Evolutionary conservation across 92 coral and sea anemone species (phyloP), one percentile per base, ranked within the genome.

Genomic region (Blastomussa wellsi): DNA sequence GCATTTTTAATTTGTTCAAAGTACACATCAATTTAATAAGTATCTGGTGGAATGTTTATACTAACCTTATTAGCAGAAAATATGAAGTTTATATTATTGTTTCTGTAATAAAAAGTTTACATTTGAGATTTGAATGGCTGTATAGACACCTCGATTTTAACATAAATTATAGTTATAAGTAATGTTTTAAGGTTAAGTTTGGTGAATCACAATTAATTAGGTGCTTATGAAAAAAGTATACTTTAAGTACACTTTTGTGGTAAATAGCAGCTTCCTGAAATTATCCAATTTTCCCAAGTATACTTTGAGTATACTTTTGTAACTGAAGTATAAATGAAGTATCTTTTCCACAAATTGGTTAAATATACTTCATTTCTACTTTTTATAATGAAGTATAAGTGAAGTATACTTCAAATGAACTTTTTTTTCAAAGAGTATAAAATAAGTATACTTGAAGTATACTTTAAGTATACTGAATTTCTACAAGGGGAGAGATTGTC

Each of bases 251-350:
- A 72, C 77, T 72, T 39, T 38, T 15, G 37, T 72, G 37, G 49
- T 72, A 37, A 44, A 44, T 72, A 51, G 32, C 8, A 39, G 28
- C 32, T 72, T 20, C 39, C 44, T 72, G 57, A 26, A 72, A 20
- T 38, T 39, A 44, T 39, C 36, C 53, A 39, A 39, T 39, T 39
- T 72, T 19, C 14, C 44, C 44, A 51, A 76, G 80, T 76, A 76
- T 76, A 76, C 79, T 76, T 76, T 29, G 41, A 76, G 79, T 41
- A 49, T 55, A 41, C n/a, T n/a, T n/a, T n/a, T n/a, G n/a, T n/a
- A n/a, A n/a, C n/a, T n/a, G n/a, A n/a, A n/a, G n/a, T n/a, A 76
- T 55, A 76, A 76, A 76, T 76, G n/a, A 76, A 76, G 80, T 76
- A 55, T 59, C 48, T 76, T 49, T 52, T 38, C 79, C 64, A 76